Base-by-base conservation (phyloP, 2,888 invertebrate genomes). In the Eretmocerus hayati region DNA sequence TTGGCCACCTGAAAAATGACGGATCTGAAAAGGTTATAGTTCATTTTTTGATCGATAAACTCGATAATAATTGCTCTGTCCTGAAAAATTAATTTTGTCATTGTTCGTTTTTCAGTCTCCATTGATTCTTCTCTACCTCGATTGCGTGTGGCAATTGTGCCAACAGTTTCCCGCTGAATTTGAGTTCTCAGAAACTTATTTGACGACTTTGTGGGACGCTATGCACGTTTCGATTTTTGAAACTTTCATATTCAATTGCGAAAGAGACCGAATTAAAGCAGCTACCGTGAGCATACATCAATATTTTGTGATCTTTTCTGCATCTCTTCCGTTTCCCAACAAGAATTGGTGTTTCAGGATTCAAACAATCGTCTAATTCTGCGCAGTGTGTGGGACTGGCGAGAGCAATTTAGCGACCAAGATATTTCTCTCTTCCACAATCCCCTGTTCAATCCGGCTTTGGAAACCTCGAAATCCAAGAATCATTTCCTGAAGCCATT, bases 121-220 rank as follows among this genome's bases (percentile, higher is more conserved):
- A 0, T 76, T 95, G 42, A 89, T 95, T 69, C 79, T 95, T 39
- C 75, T 96, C 41, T 95, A 90, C 74, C 79, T 97, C 59, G 96
- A 97, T 73, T 90, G 92, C 71, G 85, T 87, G 46, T 93, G 92
- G 90, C 96, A 96, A 75, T 75, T 96, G 43, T 73, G 84, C 59
- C 83, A 84, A 59, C 94, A 95, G 74, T 91, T 84, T 72, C 93
- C 93, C 0, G 78, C 84, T 1, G 82, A 86, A 58, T 94, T 96
- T 74, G 90, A 93, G 74, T 92, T 90, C 75, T 86, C 90, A 16
- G 91, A 93, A 74, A 90, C 89, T 0, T 93, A 92, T 72, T 80
- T 97, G 57, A 90, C 91, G 1, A 85, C 90, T 0, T 69, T 96
- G 21, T 94, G 94, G 92, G 95, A 96, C 72, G 81, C 87, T 23